Evolutionary conservation across 1,140 invertebrate species (phyloP), one percentile per base, ranked within the genome.

Genomic region (Melanaphis sacchari): DNA sequence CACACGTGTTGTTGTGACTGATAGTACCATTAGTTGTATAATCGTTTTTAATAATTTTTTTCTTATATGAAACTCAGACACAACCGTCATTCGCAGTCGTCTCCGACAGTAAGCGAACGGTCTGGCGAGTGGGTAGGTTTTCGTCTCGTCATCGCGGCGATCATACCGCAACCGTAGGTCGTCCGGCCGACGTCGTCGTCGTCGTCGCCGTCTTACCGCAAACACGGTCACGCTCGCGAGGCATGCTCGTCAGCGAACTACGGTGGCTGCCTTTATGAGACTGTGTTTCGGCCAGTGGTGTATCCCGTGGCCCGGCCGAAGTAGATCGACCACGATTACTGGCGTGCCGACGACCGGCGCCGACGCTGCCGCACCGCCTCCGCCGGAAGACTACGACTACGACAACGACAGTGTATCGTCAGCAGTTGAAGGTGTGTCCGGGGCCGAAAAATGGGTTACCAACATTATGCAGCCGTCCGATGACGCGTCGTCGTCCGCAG

Each of bases 211-310:
- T 41, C 9, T 15, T 40, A 26, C 24, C 82, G 82, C 38, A 4
- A 40, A 40, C 81, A 38, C 38, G 38, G 38, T 84, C 9, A 40
- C 40, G 40, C 26, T 40, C 18, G 36, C 81, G 46, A 49, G 91
- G 81, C 31, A 93, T 93, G 91, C 81, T 38, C 15, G 91, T 24
- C 18, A 38, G 91, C 59, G 43, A n/a, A n/a, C 59, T 22, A 93
- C 91, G 24, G 91, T 93, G 91, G 91, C 91, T 93, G 40, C 91
- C 81, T 93, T 93, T 93, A 93, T 93, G 91, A 93, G 76, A 93
- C 91, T 93, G 91, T 93, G 43, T 84, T 93, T 93, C 76, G 91
- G 91, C 91, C 91, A 49, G 91, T 93, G 91, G 91, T 92, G 91
- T 92, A 38, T 92, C 38, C 76, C 91, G 91, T 92, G 91, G 91